phyloP scores from a whole-genome alignment of 2,113 vertebrate genomes.

The Leucoraja erinaceus region DNA sequence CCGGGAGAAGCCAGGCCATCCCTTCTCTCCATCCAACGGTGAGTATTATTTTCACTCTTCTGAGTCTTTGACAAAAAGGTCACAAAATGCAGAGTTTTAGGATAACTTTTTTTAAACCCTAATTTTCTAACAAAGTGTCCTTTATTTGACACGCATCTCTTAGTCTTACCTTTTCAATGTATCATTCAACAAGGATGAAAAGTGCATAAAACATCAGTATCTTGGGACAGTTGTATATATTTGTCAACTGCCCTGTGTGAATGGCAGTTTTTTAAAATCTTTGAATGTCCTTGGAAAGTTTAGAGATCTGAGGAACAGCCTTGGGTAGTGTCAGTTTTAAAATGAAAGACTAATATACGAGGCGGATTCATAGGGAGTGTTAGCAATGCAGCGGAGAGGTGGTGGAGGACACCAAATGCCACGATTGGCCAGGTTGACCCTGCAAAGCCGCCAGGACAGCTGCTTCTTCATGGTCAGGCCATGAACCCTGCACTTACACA shows the following conservation, averaged over 20 bases:
- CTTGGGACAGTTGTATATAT: neutral
- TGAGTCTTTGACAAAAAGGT: neutral
- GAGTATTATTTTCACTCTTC: neutral
- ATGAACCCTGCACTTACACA: too few relatives aligned
- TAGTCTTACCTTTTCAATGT: neutral
- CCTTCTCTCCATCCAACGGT: slow-evolving; percentile 61
- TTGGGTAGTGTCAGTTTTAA: too few relatives aligned
- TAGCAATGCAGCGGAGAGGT: too few relatives aligned
- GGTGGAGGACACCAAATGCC: too few relatives aligned
- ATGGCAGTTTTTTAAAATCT: neutral
- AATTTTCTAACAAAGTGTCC: neutral
- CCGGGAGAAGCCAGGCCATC: slow-evolving; percentile 53
- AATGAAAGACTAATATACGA: neutral
- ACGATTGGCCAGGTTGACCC: too few relatives aligned
- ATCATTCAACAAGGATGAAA: neutral
- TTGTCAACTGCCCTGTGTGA: too few relatives aligned
- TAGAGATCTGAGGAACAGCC: neutral
- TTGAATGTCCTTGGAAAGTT: neutral
- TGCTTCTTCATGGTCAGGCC: too few relatives aligned
- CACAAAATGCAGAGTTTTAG: neutral
- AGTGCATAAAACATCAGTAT: neutral
- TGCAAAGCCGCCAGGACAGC: too few relatives aligned
- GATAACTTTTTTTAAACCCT: neutral
- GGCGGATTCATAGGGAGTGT: neutral
- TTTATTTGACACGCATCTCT: neutral